phyloP scores from a whole-genome alignment of 2,888 invertebrate genomes.

The Apotomis capreana region DNA sequence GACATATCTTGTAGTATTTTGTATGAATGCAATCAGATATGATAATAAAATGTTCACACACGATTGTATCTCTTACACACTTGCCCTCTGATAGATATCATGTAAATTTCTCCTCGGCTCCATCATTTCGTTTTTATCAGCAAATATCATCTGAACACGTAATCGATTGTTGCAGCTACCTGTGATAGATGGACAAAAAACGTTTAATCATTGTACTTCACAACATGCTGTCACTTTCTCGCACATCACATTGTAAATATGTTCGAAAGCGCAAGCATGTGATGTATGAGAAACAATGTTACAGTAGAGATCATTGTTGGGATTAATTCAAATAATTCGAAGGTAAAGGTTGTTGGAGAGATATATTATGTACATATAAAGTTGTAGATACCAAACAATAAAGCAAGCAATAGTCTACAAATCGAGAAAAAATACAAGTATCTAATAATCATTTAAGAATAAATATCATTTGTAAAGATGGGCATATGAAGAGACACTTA shows the following conservation, averaged over 20 bases:
- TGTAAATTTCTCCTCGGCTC: constrained; percentile 30
- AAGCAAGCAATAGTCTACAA: no score
- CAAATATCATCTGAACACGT: constrained; percentile 33
- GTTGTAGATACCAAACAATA: no score
- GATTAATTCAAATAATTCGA: background rate
- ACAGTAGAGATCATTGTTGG: constrained; percentile 1
- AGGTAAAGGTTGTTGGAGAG: background rate
- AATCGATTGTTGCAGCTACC: constrained; percentile 36
- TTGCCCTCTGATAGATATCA: constrained; percentile 22
- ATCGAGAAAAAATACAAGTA: no score
- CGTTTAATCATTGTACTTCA: constrained; percentile 38
- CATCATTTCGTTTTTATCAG: constrained; percentile 32
- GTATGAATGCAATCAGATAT: background rate
- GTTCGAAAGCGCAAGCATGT: constrained; percentile 39
- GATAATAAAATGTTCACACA: constrained; percentile 8
- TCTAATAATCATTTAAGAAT: no score
- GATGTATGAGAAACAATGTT: constrained; percentile 32
- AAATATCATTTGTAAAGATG: no score
- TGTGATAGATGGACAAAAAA: constrained; percentile 41
- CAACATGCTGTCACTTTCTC: constrained; percentile 39
- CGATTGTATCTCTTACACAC: constrained; percentile 11
- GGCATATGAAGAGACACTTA: no score
- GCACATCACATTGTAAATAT: constrained; percentile 33
- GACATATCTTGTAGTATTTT: background rate
- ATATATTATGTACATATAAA: no score